A percentile compares a stretch with the other conserved stretches of the same genome.
Evolutionary conservation across 2,888 invertebrate genomes (phyloP).

Genomic region (Orthonevra nobilis): DNA sequence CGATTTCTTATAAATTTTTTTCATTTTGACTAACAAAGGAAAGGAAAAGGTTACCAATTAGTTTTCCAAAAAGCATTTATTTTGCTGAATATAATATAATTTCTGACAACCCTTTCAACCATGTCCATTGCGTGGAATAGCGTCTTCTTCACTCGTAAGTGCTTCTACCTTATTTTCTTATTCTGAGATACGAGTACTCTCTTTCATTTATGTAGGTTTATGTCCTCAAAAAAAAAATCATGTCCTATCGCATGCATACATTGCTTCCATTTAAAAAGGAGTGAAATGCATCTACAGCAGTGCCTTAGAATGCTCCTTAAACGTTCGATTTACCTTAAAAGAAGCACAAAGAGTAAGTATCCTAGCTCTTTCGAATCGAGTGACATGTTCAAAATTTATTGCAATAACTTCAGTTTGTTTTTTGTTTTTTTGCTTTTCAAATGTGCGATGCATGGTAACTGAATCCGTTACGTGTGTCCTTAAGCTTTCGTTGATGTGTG

Average conservation of each 20-base stretch:
- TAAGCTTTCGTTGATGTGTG: no score
- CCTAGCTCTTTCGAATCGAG: constrained; percentile 31
- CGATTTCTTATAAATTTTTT: no score
- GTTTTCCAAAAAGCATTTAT: no score
- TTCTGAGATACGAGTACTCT: no score
- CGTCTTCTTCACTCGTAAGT: no score
- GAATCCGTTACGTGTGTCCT: constrained; percentile 46
- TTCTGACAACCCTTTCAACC: no score
- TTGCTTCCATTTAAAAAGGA: constrained; percentile 12
- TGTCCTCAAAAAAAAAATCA: background rate
- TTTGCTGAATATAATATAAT: no score
- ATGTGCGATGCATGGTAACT: constrained; percentile 20
- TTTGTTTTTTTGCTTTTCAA: constrained; percentile 37
- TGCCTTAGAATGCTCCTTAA: constrained; percentile 22
- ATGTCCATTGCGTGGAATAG: no score
- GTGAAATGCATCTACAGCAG: constrained; percentile 2
- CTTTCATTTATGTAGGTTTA: background rate
- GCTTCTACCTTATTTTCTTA: no score
- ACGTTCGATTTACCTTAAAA: constrained; percentile 10
- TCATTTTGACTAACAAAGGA: no score
- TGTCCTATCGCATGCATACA: constrained; percentile 37
- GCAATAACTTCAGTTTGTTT: constrained; percentile 55
- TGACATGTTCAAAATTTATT: constrained; percentile 63
- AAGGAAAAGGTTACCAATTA: no score
- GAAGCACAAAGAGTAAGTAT: constrained; percentile 1